These are phyloP conservation scores for Rhopilema esculentum DNA, from an alignment of 30 jellyfish, hydroid and myxozoan species.

Conservation along the genomic window DNA sequence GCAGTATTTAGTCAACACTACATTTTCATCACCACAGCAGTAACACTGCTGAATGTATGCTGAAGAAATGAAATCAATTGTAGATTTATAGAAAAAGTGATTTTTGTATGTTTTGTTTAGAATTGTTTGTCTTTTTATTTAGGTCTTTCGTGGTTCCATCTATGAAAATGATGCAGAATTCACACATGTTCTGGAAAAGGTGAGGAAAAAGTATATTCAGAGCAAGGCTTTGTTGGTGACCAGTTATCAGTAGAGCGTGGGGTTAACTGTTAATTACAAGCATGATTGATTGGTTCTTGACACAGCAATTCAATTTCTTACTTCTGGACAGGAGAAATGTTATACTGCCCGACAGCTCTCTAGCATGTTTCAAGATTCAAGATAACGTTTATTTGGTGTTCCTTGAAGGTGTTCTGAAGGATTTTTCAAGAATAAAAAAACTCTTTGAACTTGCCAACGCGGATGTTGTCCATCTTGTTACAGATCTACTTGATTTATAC, in stretches of 20 bases:
- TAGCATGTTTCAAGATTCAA: conserved; percentile 28
- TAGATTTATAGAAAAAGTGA: neutral
- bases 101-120: too few species aligned
- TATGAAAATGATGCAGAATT: conserved; percentile 25
- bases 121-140: neutral
- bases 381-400: conserved; percentile 23
- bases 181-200: conserved; percentile 8
- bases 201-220: neutral
- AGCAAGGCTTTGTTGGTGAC: conserved; percentile 37
- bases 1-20: too few species aligned
- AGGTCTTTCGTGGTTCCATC: conserved; percentile 20
- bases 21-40: too few species aligned
- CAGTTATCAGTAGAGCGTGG: conserved; percentile 35
- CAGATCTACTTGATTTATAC: conserved; percentile 27
- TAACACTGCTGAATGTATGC: too few species aligned
- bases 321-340: neutral
- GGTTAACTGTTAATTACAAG: conserved; percentile 23
- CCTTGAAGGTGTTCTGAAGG: conserved; percentile 34
- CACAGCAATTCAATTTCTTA: too few species aligned
- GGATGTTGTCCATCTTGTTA: conserved; percentile 29
- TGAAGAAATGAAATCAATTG: too few species aligned
- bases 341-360: conserved; percentile 48
- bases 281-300: too few species aligned
- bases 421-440: conserved; percentile 21
- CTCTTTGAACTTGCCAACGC: conserved; percentile 29